Base-by-base conservation (phyloP, 2,797 vertebrate genomes). In the Acanthopagrus latus region DNA sequence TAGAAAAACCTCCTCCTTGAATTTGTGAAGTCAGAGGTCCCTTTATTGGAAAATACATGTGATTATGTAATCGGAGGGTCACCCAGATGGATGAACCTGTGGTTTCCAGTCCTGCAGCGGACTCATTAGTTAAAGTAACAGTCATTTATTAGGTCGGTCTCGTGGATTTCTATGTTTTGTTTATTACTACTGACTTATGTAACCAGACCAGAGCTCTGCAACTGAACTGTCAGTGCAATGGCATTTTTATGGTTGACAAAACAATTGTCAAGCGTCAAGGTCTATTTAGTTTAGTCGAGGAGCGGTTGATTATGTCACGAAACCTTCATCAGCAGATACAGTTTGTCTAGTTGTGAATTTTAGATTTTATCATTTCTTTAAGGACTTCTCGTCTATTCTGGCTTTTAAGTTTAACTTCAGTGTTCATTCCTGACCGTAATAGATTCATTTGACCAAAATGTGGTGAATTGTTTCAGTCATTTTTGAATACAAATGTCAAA, bases 61-160 rank as follows among this genome's bases (percentile, higher is more conserved):
- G 81, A 82, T 93, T 93, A 92, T 89, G 86, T 87, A 93, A 94
- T 71, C 14, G 8, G 51, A 13, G 60, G 78, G 73, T 88, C 71
- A 29, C 63, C 82, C 73, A 89, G 59, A 86, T 77, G 77, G 87
- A 89, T n/a, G 62, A 62, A 74, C 62, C 71, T 83, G 89, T 64
- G 90, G 89, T 93, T 92, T 90, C 68, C 78, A 86, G 66, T 57
- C 57, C 78, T 25, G 23, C 71, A n/a, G 76, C 52, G 33, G 72
- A 71, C 81, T 91, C 79, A 83, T 92, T 91, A 89, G 82, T 63
- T 84, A 57, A 78, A 82, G 83, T 50, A 88, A 83, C 54, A 72
- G 79, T 17, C 54, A 90, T 91, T 90, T 88, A 86, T 91, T 86
- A 86, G 83, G 86, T 71, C 16, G 73, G 55, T 57, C 54, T 46